Evolutionary conservation across 1,140 invertebrate species (phyloP), one percentile per base, ranked within the genome.

Genomic region (Pinna nobilis): DNA sequence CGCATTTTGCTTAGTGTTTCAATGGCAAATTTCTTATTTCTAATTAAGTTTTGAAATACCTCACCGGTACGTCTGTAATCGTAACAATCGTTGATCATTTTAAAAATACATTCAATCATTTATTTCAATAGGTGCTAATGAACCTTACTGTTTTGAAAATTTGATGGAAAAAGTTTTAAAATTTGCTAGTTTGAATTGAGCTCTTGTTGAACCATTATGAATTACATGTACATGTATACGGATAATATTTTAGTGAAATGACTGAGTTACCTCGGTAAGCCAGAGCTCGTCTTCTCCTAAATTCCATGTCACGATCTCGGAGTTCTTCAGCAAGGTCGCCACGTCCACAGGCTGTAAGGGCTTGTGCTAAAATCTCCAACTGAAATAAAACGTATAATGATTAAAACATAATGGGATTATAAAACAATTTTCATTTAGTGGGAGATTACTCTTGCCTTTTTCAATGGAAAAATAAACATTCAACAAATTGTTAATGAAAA

Each of bases 301-400:
- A 82, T 35, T 82, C 82, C 1, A 50, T 9, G 20, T 86, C 84
- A 60, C 78, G 68, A 50, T 82, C 82, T 57, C 67, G 44, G 0
- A 86, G 65, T 60, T 82, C 82, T 39, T 78, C 74, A 0, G 80
- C 80, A 6, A 87, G 68, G 51, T 87, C 86, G 4, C 72, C 39
- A 35, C 84, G 64, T 18, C 83, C 80, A 50, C 72, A 70, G 11
- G 70, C 47, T 30, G 44, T 63, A 15, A 86, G 68, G 4, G 82
- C 84, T 33, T 78, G 49, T 9, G 77, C 76, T 49, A 86, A 57
- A 25, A 84, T 69, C 25, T 86, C 77, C 7, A 81, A 51, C 83
- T 85, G 44, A 4, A 60, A 70, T 25, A n/a, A n/a, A n/a, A n/a
- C n/a, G n/a, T n/a, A n/a, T n/a, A n/a, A n/a, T n/a, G n/a, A n/a